Evolutionary conservation across 2,113 vertebrate species (phyloP).

Genomic region (Gambusia affinis): DNA sequence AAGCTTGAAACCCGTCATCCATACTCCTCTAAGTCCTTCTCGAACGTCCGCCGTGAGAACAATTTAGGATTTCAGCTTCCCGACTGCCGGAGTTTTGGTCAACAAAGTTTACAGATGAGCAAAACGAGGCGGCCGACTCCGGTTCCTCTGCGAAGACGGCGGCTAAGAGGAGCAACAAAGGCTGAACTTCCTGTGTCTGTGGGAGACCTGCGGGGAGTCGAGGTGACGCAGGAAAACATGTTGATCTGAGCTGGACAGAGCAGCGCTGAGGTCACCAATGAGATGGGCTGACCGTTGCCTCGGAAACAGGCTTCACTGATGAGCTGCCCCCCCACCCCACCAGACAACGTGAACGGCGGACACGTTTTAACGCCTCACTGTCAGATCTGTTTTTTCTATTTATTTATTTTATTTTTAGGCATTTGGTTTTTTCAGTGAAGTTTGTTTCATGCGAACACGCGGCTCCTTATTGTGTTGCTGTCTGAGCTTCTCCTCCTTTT

Average conservation of each 20-base stretch:
- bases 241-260: slow-evolving; percentile 61
- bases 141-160: neutral
- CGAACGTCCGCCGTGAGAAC: neutral
- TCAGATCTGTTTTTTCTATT: neutral
- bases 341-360: slow-evolving; percentile 11
- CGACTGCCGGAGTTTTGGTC: neutral
- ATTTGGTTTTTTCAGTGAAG: neutral
- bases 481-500: slow-evolving; percentile 13
- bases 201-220: slow-evolving; percentile 34
- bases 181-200: slow-evolving; percentile 10
- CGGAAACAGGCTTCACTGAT: slow-evolving; percentile 62
- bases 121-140: neutral
- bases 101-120: neutral
- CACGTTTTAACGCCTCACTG: slow-evolving; percentile 5
- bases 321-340: slow-evolving; percentile 6
- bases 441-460: neutral
- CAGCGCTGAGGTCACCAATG: slow-evolving; percentile 56
- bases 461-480: neutral
- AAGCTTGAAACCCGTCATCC: neutral
- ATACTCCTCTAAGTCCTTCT: neutral
- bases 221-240: slow-evolving; percentile 45
- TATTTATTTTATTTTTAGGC: neutral
- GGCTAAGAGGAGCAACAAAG: slow-evolving; percentile 15
- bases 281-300: slow-evolving; percentile 63
- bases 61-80: neutral